Conservation (phyloP, 1,140 invertebrate species). For the Hylaeus anthracinus region DNA sequence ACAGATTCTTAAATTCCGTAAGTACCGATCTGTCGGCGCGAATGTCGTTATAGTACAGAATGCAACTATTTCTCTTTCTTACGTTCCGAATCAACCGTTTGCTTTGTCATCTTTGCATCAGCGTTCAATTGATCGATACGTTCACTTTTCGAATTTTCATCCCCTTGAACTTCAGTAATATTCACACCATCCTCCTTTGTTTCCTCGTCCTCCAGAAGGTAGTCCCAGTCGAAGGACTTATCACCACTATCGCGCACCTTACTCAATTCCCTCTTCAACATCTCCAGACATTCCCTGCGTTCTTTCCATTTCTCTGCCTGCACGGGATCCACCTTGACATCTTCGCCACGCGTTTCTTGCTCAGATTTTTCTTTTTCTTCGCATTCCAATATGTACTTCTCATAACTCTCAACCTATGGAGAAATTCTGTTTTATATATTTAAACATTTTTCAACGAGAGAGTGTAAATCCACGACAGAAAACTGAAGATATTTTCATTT, state of each 20-base stretch:
- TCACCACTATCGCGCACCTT: conserved; percentile 73
- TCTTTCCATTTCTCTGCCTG: conserved; percentile 75
- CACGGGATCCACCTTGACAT: conserved; percentile 18
- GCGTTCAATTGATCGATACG: conserved; percentile 16
- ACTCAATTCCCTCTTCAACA: conserved; percentile 76
- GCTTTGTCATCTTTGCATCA: conserved; percentile 3
- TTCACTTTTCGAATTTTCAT: conserved; percentile 25
- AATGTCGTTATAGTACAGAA: background rate
- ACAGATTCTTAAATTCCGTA: background rate
- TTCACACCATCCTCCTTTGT: conserved; percentile 38
- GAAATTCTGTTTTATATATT: background rate
- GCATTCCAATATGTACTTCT: conserved; percentile 76
- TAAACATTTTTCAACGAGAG: background rate
- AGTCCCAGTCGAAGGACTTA: conserved; percentile 71
- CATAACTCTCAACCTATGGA: conserved; percentile 73
- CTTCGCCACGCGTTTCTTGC: conserved; percentile 6
- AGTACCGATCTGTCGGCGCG: background rate
- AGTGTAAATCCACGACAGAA: too few relatives aligned
- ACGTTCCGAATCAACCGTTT: background rate
- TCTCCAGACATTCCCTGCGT: conserved; percentile 74
- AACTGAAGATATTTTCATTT: too few relatives aligned
- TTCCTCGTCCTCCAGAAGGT: conserved; percentile 67
- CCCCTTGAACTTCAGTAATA: conserved; percentile 13
- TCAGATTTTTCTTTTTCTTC: conserved; percentile 70
- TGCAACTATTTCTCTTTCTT: conserved; percentile 57